Base-by-base conservation (phyloP, 2,888 invertebrate genomes). In the Ochropacha duplaris region DNA sequence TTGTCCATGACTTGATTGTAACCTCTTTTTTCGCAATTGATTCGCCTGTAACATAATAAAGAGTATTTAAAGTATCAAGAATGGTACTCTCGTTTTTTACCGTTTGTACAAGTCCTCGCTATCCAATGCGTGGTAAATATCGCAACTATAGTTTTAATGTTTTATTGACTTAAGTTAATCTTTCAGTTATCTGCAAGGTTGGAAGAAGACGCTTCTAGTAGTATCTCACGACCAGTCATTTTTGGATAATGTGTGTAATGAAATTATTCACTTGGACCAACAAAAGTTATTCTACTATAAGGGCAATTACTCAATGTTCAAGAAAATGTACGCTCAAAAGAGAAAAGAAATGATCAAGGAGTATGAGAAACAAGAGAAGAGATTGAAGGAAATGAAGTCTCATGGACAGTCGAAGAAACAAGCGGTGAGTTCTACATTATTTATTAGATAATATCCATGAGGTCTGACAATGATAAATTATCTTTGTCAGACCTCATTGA, bases 151-250 rank as follows among this genome's bases (percentile, higher is more conserved):
- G 49, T 52, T 31, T 1, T 24, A 16, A 5, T 31, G 34, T 39
- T 22, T 22, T 31, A 51, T 51, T 19, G 14, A 55, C 6, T n/a
- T 58, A 50, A n/a, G 49, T 57, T 49, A 57, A 34, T 50, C 57
- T 91, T 88, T 59, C 87, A 97, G 97, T 85, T 99, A 99, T 84
- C 94, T 99, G 22, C 99, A 99, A 94, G 95, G 95, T 2, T 99
- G 99, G 99, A 99, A 99, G 90, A 99, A 99, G 84, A 99, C 99
- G 0, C 92, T 99, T 3, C 91, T 99, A 31, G 97, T 99, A 60
- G 99, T 99, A 12, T 99, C 99, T 76, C 99, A 99, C 95, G 99
- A 99, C 94, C 99, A 99, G 92, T 98, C 98, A 68, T 99, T 99
- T 93, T 95, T 99, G 75, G 99, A 99, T 86, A 99, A 99, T 81